Evolutionary conservation across 2,888 invertebrate genomes (phyloP).

Genomic region (Clitarchus hookeri): DNA sequence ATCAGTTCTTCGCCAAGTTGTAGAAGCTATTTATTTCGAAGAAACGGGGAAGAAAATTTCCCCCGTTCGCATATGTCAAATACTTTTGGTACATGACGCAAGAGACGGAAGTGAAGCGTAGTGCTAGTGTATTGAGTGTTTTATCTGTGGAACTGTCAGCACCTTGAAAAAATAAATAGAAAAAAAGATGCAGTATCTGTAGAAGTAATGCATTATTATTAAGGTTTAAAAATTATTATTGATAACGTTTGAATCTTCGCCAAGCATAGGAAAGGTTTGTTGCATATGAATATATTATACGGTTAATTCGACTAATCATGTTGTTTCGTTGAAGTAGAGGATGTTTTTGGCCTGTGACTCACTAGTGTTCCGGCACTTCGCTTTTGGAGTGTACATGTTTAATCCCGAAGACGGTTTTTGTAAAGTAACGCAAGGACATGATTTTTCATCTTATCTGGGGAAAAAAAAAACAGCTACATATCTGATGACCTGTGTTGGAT

Average conservation of each 20-base stretch:
- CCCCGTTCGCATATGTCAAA: background rate
- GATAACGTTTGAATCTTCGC: constrained; percentile 20
- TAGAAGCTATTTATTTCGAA: background rate
- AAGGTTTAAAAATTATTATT: constrained; percentile 2
- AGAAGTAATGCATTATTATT: constrained; percentile 28
- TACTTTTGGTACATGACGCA: background rate
- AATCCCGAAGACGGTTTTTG: background rate
- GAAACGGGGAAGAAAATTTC: background rate
- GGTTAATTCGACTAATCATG: constrained; percentile 8
- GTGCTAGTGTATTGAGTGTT: constrained; percentile 25
- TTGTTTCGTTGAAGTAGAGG: background rate
- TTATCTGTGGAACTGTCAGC: constrained; percentile 28
- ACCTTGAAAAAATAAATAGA: constrained; percentile 10
- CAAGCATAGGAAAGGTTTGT: constrained; percentile 39
- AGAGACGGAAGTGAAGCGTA: background rate
- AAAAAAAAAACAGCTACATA: background rate
- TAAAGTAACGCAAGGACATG: background rate
- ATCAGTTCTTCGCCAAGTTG: background rate
- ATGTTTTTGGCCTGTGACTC: background rate
- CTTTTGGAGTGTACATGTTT: background rate
- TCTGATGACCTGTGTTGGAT: background rate
- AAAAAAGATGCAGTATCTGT: constrained; percentile 23
- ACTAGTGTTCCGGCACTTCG: background rate
- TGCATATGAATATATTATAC: constrained; percentile 30
- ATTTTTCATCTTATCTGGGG: background rate